Evolutionary conservation across 2,797 vertebrate genomes (phyloP).

Genomic region (Phalanger gymnotis): DNA sequence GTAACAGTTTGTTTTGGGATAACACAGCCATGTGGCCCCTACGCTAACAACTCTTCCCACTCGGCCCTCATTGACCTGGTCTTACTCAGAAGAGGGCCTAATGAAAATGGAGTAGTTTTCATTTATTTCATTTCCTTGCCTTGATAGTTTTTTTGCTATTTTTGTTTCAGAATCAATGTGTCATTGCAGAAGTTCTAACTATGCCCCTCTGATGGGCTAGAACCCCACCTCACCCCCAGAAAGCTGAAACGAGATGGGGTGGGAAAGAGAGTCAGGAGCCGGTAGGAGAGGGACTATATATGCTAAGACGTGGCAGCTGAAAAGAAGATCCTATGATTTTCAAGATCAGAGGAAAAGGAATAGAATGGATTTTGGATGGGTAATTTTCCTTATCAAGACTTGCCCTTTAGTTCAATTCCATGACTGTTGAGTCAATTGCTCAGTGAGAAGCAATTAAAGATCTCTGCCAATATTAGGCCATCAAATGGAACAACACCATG

Average conservation of each 20-base stretch:
- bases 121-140: neutral
- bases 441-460: neutral
- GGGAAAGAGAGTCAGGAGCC: neutral
- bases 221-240: neutral
- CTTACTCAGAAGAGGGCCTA: neutral
- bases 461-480: neutral
- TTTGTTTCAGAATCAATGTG: neutral
- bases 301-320: neutral
- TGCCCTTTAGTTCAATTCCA: neutral
- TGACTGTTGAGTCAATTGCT: neutral
- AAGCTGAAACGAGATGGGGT: neutral
- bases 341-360: neutral
- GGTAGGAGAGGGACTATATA: neutral
- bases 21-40: neutral
- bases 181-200: neutral
- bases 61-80: neutral
- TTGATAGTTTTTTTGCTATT: neutral
- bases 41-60: conserved; percentile 2
- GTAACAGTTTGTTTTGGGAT: neutral
- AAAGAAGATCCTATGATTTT: neutral
- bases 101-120: neutral
- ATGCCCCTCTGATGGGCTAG: neutral
- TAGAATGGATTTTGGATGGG: neutral
- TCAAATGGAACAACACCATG: neutral
- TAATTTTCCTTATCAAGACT: neutral